Conservation (phyloP, 2,113 vertebrate genomes). For the Lepisosteus oculatus region DNA sequence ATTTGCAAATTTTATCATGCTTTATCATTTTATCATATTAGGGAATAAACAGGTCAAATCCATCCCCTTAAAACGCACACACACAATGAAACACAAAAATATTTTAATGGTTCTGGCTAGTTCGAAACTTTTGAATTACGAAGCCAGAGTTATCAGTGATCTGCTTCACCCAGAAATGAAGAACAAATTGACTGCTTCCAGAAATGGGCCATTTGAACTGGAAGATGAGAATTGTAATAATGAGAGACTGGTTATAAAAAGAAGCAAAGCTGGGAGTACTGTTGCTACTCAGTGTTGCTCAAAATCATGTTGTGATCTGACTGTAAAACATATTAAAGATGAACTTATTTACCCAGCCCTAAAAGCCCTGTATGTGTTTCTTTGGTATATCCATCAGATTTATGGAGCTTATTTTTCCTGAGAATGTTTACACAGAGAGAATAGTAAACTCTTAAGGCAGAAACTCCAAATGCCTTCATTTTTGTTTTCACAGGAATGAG, state of each 20-base stretch:
- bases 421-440: too few species aligned
- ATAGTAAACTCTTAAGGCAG: too few species aligned
- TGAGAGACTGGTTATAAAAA: not conserved
- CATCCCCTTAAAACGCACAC: not conserved
- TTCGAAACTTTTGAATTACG: slow-evolving; percentile 20
- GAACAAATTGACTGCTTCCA: slow-evolving; percentile 16
- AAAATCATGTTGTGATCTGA: too few species aligned
- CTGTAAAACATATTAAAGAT: too few species aligned
- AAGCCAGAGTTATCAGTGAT: slow-evolving; percentile 6
- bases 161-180: slow-evolving; percentile 1
- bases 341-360: too few species aligned
- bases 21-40: too few species aligned
- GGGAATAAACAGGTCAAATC: too few species aligned
- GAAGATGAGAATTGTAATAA: slow-evolving; percentile 18
- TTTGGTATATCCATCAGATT: too few species aligned
- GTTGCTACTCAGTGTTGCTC: slow-evolving; percentile 7
- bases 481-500: too few species aligned
- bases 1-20: slow-evolving; percentile 20
- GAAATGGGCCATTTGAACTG: slow-evolving; percentile 14
- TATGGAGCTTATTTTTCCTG: too few species aligned
- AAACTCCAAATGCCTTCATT: too few species aligned
- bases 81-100: not conserved
- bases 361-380: too few species aligned
- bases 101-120: not conserved
- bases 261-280: not conserved